These are phyloP conservation scores for Thalassaphorura encarpata DNA, from an alignment of 1,140 invertebrate species.

Conservation along the genomic window DNA sequence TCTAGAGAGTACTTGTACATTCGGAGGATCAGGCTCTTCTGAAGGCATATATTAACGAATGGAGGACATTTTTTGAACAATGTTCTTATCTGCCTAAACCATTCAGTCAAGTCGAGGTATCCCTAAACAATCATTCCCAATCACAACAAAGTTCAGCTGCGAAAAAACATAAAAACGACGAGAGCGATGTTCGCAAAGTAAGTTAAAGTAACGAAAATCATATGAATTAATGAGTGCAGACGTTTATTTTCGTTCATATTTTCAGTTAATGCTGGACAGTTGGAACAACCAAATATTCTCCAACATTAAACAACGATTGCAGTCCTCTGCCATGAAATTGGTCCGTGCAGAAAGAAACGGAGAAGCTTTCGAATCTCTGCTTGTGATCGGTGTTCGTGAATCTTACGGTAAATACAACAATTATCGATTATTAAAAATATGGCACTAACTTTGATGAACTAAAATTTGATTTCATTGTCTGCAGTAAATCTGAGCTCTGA, in stretches of 20 bases:
- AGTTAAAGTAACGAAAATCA: constrained; percentile 7
- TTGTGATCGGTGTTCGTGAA: constrained; percentile 92
- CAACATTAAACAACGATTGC: constrained; percentile 85
- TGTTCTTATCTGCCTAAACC: constrained; percentile 93
- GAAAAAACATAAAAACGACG: constrained; percentile 67
- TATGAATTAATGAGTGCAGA: constrained; percentile 8
- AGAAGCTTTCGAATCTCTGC: constrained; percentile 91
- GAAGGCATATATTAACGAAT: constrained; percentile 92
- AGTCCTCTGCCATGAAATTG: constrained; percentile 95
- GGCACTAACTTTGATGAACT: background rate
- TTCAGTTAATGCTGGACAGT: constrained; percentile 88
- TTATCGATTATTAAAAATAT: too few relatives aligned
- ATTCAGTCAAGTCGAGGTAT: constrained; percentile 82
- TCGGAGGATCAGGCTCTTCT: constrained; percentile 88
- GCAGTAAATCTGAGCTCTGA: constrained; percentile 93
- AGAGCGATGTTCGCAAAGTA: constrained; percentile 77
- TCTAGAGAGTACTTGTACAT: constrained; percentile 69
- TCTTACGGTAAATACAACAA: constrained; percentile 63
- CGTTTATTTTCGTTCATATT: constrained; percentile 24
- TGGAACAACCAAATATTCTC: constrained; percentile 97
- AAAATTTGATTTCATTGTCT: constrained; percentile 37
- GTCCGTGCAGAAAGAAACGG: constrained; percentile 93
- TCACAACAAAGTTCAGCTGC: constrained; percentile 38
- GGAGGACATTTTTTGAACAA: constrained; percentile 96
- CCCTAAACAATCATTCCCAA: constrained; percentile 52